Evolutionary conservation across 2,888 invertebrate genomes (phyloP).

Genomic region (Erannis defoliaria): DNA sequence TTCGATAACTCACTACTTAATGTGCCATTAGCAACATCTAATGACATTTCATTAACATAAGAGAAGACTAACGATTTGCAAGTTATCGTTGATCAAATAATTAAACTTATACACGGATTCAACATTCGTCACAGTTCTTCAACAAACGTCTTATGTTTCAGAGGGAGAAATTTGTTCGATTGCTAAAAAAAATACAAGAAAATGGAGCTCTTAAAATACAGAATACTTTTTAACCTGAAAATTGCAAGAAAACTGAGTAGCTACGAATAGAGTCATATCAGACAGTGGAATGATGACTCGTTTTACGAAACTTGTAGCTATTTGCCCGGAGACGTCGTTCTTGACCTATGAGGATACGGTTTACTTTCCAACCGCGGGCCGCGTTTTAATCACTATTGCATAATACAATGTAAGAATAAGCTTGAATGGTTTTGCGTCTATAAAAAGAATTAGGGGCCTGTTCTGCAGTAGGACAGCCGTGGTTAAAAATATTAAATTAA

Average conservation of each 20-base stretch:
- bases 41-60: no score
- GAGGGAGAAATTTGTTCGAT: no score
- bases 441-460: not conserved
- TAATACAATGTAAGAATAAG: slow-evolving; percentile 22
- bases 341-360: slow-evolving; percentile 45
- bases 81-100: no score
- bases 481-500: not conserved
- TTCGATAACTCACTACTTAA: no score
- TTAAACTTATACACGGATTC: no score
- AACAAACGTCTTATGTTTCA: no score
- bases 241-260: not conserved
- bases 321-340: slow-evolving; percentile 31
- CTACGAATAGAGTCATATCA: not conserved
- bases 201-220: no score
- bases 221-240: not conserved
- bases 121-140: no score
- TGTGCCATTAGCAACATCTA: no score
- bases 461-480: not conserved
- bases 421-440: not conserved
- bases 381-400: slow-evolving; percentile 22
- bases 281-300: not conserved
- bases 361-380: slow-evolving; percentile 29
- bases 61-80: no score
- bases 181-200: no score
- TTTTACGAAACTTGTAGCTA: slow-evolving; percentile 25